Evolutionary conservation across 2,797 vertebrate species (phyloP), one percentile per base, ranked within the genome.

Genomic region (Falco naumanni): DNA sequence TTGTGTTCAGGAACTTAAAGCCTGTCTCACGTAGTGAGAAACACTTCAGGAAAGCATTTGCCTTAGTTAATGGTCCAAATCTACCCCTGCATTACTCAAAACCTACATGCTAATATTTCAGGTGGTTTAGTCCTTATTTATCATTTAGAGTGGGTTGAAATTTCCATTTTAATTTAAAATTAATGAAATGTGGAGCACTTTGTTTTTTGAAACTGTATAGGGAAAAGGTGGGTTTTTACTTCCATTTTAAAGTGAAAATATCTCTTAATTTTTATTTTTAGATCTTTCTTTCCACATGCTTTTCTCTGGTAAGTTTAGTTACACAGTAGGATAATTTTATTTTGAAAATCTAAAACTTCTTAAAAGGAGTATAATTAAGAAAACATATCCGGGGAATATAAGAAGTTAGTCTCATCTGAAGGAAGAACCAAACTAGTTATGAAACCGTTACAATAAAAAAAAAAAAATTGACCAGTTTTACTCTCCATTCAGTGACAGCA

Each of bases 401-500:
- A 56, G 17, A 83, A 43, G 25, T 41, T 80, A 54, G 19, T 54
- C 50, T 89, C 66, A 37, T 64, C 68, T 71, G 50, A 93, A 87
- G 60, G 57, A 82, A 80, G 77, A 94, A 80, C 21, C 87, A 92
- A 83, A 41, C 43, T 37, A 76, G 34, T 85, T 87, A 75, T 12
- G 54, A 92, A 94, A 86, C 64, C 21, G 37, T 81, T 86, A 68
- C 54, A 80, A 61, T 72, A 66, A 29, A 78, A 89, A 92, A 70
- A 64, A 83, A 33, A 37, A 16, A 71, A 59, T 50, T 87, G 90
- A 76, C 84, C 79, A 66, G 11, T 91, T 96, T 83, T 89, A 18
- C 20, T 83, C 57, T 94, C 65, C 65, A 33, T 87, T 95, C 78
- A 92, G 70, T 37, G 71, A 89, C 87, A 95, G 82, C 64, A 89